Evolutionary conservation across 2,797 vertebrate species (phyloP).

Genomic region (Premnoplex brunnescens): DNA sequence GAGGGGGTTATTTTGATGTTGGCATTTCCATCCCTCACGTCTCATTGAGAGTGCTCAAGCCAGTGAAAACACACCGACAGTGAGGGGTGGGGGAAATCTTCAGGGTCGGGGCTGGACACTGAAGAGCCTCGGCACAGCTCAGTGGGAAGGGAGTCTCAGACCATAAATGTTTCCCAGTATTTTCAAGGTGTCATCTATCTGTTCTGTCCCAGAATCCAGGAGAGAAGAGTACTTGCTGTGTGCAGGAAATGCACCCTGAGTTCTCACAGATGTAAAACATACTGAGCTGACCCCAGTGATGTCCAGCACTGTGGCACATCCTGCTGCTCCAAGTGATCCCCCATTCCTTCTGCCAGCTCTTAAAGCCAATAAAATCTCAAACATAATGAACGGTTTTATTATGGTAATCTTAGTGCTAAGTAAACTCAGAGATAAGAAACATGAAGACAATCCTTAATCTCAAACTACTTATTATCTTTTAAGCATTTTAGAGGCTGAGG

Average conservation of each 20-base stretch:
- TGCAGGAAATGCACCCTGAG: neutral
- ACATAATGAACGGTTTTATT: neutral
- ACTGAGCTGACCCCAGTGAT: accelerated
- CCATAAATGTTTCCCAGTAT: accelerated
- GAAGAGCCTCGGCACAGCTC: neutral
- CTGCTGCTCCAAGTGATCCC: neutral
- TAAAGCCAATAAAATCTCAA: neutral
- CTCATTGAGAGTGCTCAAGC: accelerated
- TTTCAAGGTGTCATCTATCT: neutral
- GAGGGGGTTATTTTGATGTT: neutral
- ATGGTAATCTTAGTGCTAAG: neutral
- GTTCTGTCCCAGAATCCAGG: neutral
- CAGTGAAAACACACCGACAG: accelerated
- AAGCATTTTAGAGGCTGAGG: neutral
- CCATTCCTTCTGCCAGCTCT: neutral
- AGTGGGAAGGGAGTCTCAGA: neutral
- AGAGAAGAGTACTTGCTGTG: accelerated
- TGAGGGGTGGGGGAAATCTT: neutral
- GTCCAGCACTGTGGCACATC: neutral
- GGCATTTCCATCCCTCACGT: neutral
- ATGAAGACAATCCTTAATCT: neutral
- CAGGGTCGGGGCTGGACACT: accelerated
- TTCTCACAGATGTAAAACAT: accelerated
- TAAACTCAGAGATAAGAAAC: constrained; percentile 6
- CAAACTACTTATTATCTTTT: neutral